Evolutionary conservation across 2,113 vertebrate species (phyloP).

Genomic region (Trinectes maculatus): DNA sequence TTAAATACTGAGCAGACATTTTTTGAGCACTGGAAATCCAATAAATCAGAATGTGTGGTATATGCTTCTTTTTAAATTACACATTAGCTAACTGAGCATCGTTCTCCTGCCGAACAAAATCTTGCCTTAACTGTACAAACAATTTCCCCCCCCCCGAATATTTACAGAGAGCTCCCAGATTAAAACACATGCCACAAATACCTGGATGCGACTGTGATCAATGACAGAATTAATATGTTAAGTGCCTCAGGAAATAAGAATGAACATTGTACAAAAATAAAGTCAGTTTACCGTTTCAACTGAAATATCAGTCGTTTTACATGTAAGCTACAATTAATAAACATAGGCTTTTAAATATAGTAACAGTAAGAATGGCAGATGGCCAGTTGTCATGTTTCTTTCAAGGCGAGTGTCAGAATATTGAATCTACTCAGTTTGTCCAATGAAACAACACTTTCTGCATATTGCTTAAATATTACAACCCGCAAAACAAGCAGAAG

Average conservation of each 20-base stretch:
- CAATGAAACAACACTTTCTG: constrained; percentile 49
- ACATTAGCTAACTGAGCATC: constrained; percentile 56
- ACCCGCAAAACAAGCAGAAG: constrained; percentile 49
- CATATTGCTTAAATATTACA: constrained; percentile 68
- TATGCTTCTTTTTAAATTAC: constrained; percentile 46
- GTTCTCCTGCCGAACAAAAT: constrained; percentile 31
- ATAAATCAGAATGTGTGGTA: constrained; percentile 56
- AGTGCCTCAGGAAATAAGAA: constrained; percentile 47
- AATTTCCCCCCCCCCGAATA: constrained; percentile 33
- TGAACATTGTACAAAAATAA: constrained; percentile 29
- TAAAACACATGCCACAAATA: constrained; percentile 24
- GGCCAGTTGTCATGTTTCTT: constrained; percentile 12
- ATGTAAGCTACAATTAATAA: constrained; percentile 30
- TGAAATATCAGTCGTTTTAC: constrained; percentile 25
- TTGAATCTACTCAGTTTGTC: constrained; percentile 22
- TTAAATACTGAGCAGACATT: constrained; percentile 62
- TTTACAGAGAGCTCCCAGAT: constrained; percentile 63
- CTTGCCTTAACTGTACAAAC: constrained; percentile 41
- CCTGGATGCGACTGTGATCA: constrained; percentile 36
- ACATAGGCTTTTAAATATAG: constrained; percentile 9
- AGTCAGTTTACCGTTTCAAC: constrained; percentile 27
- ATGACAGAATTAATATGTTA: constrained; percentile 28
- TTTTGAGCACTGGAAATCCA: constrained; percentile 54
- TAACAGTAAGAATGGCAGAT: constrained; percentile 20
- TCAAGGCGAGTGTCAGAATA: constrained; percentile 18